These are phyloP conservation scores for Dinomys branickii DNA, from an alignment of 2,113 vertebrate species.

Conservation along the genomic window DNA sequence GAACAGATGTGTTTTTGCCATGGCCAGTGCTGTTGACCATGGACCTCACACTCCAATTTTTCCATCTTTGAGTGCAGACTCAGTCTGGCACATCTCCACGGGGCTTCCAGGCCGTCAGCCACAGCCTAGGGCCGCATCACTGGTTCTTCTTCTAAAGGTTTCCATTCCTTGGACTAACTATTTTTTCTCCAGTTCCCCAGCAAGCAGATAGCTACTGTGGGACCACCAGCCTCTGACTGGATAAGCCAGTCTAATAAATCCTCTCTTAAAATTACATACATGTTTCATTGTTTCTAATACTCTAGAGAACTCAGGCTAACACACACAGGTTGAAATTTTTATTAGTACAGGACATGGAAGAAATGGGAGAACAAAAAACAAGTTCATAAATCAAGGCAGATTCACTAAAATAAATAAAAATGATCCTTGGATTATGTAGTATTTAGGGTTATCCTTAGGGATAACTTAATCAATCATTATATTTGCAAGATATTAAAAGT, in stretches of 20 bases:
- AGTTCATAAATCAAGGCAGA: not conserved
- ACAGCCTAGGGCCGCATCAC: not conserved
- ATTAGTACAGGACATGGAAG: not conserved
- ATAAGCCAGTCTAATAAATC: not conserved
- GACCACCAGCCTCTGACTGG: not conserved
- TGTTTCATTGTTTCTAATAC: not conserved
- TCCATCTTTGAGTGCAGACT: not conserved
- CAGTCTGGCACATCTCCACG: not conserved
- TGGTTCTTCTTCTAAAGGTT: not conserved
- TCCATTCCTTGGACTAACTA: not conserved
- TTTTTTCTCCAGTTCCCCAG: not conserved
- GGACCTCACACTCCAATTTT: not conserved
- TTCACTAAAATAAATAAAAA: constrained; percentile 53
- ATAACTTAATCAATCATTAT: not conserved
- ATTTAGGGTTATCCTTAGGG: not conserved
- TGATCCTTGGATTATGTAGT: not conserved
- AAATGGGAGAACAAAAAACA: not conserved
- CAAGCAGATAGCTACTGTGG: not conserved
- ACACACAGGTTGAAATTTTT: not conserved
- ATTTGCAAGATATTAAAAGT: not conserved
- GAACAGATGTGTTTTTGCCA: not conserved
- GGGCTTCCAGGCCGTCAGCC: not conserved
- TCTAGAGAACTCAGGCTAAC: not conserved
- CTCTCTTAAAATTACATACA: not conserved
- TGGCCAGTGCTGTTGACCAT: not conserved